Base-by-base conservation (phyloP, 1,140 invertebrate species). In the Agraylea sexmaculata region DNA sequence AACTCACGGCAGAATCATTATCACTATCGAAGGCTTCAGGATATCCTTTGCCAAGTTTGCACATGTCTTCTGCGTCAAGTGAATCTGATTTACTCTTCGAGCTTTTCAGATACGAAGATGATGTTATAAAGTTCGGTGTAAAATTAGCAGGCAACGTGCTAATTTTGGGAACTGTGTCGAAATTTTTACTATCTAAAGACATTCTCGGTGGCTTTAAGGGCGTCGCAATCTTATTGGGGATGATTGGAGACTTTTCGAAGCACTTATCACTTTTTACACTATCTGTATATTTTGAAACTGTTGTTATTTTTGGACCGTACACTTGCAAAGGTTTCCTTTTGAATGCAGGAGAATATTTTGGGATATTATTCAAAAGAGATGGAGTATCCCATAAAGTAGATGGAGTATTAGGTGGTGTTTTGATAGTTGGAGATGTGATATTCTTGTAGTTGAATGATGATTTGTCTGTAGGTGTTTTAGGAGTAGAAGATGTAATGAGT, bases 1-100 rank as follows among this genome's bases (percentile, higher is more conserved):
- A 81, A 54, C 83, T 86, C 47, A 88, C 80, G 2, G 84, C 83
- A 5, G 84, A 87, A 57, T 89, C 85, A 53, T 84, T 87, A 54
- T 89, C 84, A 47, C 82, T 86, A 47, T 87, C 83, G 50, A 83
- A 76, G 34, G 69, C 54, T 21, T 65, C 50, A 43, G 62, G 37
- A 16, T 46, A 49, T 15, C 28, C 32, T 34, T 46, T 49, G 8
- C 46, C 18, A 48, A 30, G 23, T 39, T 45, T n/a, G 47, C 22
- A 38, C 37, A 4, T 53, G 50, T 40, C 43, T n/a, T 41, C 28
- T 8, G 37, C 37, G 12, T 49, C 43, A 11, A 29, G n/a, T n/a
- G n/a, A n/a, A n/a, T n/a, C n/a, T n/a, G n/a, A n/a, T n/a, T n/a
- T n/a, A n/a, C n/a, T n/a, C n/a, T n/a, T n/a, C n/a, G n/a, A n/a